Evolutionary conservation across 2,888 invertebrate species (phyloP), one percentile per base, ranked within the genome.

Genomic region (Macrosiphum euphorbiae): DNA sequence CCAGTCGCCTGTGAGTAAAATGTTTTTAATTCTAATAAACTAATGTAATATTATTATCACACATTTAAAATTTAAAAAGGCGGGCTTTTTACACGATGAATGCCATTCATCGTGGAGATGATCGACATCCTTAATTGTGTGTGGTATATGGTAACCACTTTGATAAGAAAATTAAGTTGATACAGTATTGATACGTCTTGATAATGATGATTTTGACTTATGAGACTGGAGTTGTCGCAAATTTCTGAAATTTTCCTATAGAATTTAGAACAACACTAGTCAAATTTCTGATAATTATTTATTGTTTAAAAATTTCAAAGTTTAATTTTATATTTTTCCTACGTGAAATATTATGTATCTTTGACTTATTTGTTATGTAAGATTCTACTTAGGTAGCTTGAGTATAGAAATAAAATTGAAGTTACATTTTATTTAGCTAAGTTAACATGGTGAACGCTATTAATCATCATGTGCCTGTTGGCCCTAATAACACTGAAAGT

Each of bases 401-500:
- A 78, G 78, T 78, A 2, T 50, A 88, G 3, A 61, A 92, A n/a
- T 88, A 4, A 11, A 52, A 44, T 78, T 61, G 3, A 52, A 67
- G 28, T 41, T 41, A 67, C 28, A 67, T 88, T 88, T 58, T 44
- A 85, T 50, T n/a, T 61, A 35, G 28, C 44, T 52, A 88, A 41
- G 28, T 92, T 41, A 88, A 88, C 1, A 94, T 94, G 94, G 94
- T 94, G 50, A 94, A 94, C 86, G 78, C 90, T 1, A 28, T 94
- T 7, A 94, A 90, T 94, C 90, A 90, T 90, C 90, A 94, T 90
- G 85, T 88, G 58, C 84, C 90, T 41, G 85, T 90, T 26, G 90
- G 94, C 28, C 85, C 90, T 41, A 41, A 61, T 52, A 90, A 44
- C 90, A 85, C 91, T 50, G 95, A 96, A 97, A 0, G 97, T 97